phyloP scores from a whole-genome alignment of 2,888 invertebrate species.

The Melinaea marsaeus region DNA sequence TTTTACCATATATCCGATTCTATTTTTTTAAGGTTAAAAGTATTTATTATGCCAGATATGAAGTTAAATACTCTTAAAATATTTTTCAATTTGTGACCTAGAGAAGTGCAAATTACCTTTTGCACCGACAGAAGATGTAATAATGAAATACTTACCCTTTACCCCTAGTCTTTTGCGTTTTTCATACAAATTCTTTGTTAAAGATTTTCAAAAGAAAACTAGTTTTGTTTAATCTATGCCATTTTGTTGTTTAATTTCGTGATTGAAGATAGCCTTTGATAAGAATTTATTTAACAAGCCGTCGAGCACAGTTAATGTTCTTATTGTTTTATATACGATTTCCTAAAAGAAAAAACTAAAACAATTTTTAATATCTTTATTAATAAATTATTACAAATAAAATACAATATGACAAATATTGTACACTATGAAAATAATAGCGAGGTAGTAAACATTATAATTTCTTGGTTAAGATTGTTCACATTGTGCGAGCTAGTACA shows the following conservation, averaged over 20 bases:
- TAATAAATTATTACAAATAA: too few species aligned
- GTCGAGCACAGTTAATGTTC: too few species aligned
- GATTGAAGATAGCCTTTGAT: not conserved
- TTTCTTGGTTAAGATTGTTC: constrained; percentile 24
- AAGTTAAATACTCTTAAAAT: too few species aligned
- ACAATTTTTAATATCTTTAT: too few species aligned
- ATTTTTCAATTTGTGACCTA: too few species aligned
- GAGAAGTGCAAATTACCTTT: not conserved
- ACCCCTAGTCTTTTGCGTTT: constrained; percentile 9
- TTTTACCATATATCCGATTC: too few species aligned
- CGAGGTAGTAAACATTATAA: not conserved
- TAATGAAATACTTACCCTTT: not conserved
- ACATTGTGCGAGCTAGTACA: constrained; percentile 3
- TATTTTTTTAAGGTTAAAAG: too few species aligned
- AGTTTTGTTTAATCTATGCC: constrained; percentile 1
- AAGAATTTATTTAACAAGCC: not conserved
- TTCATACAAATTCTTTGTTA: constrained; percentile 10
- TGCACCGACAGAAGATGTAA: too few species aligned
- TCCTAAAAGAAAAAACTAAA: too few species aligned
- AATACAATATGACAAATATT: not conserved
- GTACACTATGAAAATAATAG: not conserved
- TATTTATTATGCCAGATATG: too few species aligned
- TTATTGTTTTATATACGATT: too few species aligned
- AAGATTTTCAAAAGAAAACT: constrained; percentile 8
- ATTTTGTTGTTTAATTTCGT: constrained; percentile 9